These are phyloP conservation scores for Drosophila pegasa DNA, from an alignment of 2,888 invertebrate species.

Conservation along the genomic window DNA sequence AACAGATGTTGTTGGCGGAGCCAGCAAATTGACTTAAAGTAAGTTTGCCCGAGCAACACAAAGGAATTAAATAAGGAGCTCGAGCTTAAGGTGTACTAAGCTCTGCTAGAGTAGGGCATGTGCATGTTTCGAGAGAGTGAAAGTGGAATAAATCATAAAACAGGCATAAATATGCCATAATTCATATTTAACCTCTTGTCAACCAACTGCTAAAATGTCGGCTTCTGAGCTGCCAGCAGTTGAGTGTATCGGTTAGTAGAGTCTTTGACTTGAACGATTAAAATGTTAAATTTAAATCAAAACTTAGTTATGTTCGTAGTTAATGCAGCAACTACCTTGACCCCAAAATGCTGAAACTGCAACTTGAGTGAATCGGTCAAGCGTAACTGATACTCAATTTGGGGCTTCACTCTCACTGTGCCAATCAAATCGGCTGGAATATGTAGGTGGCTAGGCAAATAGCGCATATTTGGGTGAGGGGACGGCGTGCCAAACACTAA, in stretches of 20 bases:
- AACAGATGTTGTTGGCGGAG: conserved; percentile 24
- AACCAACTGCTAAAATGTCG: not conserved
- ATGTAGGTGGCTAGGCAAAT: conserved; percentile 4
- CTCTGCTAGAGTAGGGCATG: not conserved
- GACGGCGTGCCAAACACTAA: conserved; percentile 56
- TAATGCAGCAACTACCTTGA: not conserved
- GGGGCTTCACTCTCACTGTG: conserved; percentile 31
- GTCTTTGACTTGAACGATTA: not conserved
- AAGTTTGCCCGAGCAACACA: conserved; percentile 36
- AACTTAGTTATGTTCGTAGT: not conserved
- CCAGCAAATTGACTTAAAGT: conserved; percentile 58
- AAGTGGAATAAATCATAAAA: not conserved
- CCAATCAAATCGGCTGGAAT: conserved; percentile 28
- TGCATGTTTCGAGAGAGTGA: not conserved
- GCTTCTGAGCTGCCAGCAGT: not conserved
- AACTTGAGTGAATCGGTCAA: not conserved
- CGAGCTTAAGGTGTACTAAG: not conserved
- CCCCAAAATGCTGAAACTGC: not conserved
- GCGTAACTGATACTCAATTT: conserved; percentile 50
- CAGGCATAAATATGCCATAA: not conserved
- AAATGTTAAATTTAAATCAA: not conserved
- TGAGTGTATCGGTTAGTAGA: not conserved
- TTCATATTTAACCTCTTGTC: not conserved
- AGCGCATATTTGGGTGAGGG: conserved; percentile 2
- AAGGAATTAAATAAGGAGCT: not conserved